Base-by-base conservation (phyloP, 2,888 invertebrate species). In the Cepaea hortensis region DNA sequence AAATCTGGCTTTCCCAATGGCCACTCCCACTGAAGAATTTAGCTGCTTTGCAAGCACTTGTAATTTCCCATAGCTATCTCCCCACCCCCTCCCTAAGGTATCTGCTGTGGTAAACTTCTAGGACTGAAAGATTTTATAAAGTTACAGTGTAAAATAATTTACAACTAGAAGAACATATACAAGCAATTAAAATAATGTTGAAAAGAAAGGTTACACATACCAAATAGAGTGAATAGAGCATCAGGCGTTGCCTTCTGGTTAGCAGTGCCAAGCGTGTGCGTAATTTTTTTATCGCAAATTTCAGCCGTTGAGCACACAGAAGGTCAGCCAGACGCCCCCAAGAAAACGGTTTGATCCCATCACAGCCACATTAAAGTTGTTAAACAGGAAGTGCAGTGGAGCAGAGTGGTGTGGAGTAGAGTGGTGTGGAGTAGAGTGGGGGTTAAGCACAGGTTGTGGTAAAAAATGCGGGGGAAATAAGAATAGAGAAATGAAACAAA, bases 181-280 rank as follows among this genome's bases (percentile, higher is more conserved):
- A 73, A 62, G n/a, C 61, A 84, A 86, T 68, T 88, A 79, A 68
- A 68, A 15, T 15, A 68, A 20, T 20, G 1, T 68, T 68, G 68
- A 68, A 76, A 81, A 68, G n/a, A 55, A 72, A 50, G 77, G 75
- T 73, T 84, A 85, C 85, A 89, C 87, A 81, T 99, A 99, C 99
- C 99, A 98, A 99, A 99, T 97, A 99, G 98, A 97, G 99, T 99
- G 98, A 99, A 99, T 97, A 99, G 99, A 97, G 98, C 98, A 96
- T 99, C 99, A 97, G 99, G 98, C 97, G 99, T 98, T 97, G 99
- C 98, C 97, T 98, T 98, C 99, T 99, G 97, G 96, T 95, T 88
- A 85, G 87, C 90, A 91, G 91, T 1, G 65, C 13, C 18, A 81
- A 50, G 48, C 73, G 75, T 68, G 87, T 85, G 86, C 84, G 4